Base-by-base conservation (phyloP, 2,113 vertebrate genomes). In the Centropristis striata region DNA sequence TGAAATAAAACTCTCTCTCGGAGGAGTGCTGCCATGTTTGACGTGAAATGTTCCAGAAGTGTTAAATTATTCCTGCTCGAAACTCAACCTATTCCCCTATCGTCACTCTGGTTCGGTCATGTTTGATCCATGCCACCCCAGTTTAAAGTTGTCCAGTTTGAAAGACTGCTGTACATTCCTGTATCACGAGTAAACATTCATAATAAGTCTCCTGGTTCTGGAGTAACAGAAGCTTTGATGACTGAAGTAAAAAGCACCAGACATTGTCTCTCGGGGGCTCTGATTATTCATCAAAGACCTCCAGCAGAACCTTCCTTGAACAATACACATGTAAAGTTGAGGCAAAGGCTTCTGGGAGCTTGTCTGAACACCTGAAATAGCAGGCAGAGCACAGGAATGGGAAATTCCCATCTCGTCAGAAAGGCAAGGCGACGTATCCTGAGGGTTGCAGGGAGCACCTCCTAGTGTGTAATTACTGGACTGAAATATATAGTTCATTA, bases 31-130 rank as follows among this genome's bases (percentile, higher is more conserved):
- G 71, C 84, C 84, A 78, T 69, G 87, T 90, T 92, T 90, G 75
- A 91, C 73, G 12, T 91, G 90, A 94, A 91, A 90, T 63, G 86
- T 92, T 92, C 93, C 91, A 93, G 89, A 90, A 92, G 86, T 81
- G 87, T 88, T 87, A 67, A 91, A 92, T 92, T 86, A 90, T 92
- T 93, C 90, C 88, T 86, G 75, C 73, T 46, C 4, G 4, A 93
- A 94, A 92, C 89, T 53, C 51, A 83, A 91, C 75, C 87, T 70
- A 20, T 53, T 76, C 71, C 75, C 58, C 58, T 12, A 46, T 80
- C 69, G 37, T 74, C 55, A 67, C 69, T 2, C 23, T 1, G 5
- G 49, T 68, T 59, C 16, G 8, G 55, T 75, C 55, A 2, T 36
- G 76, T 84, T 85, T 89, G 75, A 84, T 87, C 67, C 71, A 71